Base-by-base conservation (phyloP, 2,797 vertebrate species). In the Uromys caudimaculatus region DNA sequence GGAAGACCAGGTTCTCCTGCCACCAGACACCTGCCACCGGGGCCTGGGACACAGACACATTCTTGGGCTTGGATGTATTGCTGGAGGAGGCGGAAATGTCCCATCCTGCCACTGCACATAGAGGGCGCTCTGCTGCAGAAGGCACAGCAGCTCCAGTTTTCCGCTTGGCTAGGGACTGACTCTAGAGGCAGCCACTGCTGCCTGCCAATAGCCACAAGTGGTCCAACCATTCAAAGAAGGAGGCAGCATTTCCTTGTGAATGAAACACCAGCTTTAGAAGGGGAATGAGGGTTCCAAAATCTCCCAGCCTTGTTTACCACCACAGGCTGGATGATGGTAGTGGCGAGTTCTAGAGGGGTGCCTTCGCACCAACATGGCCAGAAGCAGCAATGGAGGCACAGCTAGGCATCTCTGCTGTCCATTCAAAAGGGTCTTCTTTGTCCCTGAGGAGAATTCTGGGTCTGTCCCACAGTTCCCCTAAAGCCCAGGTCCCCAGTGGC, bases 311-410 rank as follows among this genome's bases (percentile, higher is more conserved):
- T 77, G 6, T 13, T 83, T 73, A 69, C 60, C 9, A 13, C 32
- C 41, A 58, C 62, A 81, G 41, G 35, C 64, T 13, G 14, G 69
- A 83, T 19, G 62, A 44, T 0, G 0, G 60, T 7, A 2, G 38
- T 73, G n/a, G 50, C 6, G 19, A 60, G 54, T 21, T 27, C 32
- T 27, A 52, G 81, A 86, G n/a, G 47, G 24, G 9, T 6, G 9
- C 6, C 14, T 0, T 32, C 21, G 77, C 56, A 92, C 79, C 32
- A 17, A 24, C 1, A 0, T 0, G 21, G 56, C 75, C 24, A 23
- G 50, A 0, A 3, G 32, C 10, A 4, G 78, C 71, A 69, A 0
- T 14, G 44, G 23, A 14, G 23, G 27, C 17, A 32, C n/a, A 6
- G 10, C 32, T 35, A 17, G 7, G 8, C 16, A 50, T 35, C 41